Evolutionary conservation across 2,888 invertebrate genomes (phyloP).

Genomic region (Ypsolopha scabrella): DNA sequence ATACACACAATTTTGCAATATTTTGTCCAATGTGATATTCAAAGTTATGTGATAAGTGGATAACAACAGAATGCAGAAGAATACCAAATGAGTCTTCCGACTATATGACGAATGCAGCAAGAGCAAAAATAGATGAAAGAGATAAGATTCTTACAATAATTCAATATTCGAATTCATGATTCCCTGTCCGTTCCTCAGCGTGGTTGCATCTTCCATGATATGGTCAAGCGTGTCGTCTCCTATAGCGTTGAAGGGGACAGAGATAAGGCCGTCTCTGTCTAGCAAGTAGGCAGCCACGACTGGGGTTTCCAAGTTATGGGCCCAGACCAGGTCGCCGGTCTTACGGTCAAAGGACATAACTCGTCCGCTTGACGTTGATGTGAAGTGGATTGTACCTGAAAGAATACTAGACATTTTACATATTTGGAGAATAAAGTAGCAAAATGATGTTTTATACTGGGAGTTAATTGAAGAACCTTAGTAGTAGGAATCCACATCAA

Average conservation of each 20-base stretch:
- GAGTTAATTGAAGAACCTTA: no score
- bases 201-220: conserved; percentile 71
- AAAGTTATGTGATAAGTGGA: no score
- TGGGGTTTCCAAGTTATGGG: conserved; percentile 87
- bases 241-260: conserved; percentile 90
- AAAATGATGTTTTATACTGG: no score
- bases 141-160: conserved; percentile 62
- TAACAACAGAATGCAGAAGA: no score
- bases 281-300: conserved; percentile 90
- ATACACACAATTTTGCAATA: no score
- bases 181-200: conserved; percentile 66
- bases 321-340: conserved; percentile 89
- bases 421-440: no score
- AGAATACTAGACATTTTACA: conserved; percentile 7
- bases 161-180: conserved; percentile 72
- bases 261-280: conserved; percentile 81
- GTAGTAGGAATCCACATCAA: no score
- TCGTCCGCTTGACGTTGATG: conserved; percentile 89
- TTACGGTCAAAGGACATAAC: conserved; percentile 87
- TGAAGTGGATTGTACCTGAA: conserved; percentile 87
- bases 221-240: conserved; percentile 87
- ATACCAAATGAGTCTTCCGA: no score
- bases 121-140: no score
- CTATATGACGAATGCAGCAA: no score
- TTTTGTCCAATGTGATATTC: no score